Evolutionary conservation across 1,140 invertebrate species (phyloP).

Genomic region (Aphelinus certus): DNA sequence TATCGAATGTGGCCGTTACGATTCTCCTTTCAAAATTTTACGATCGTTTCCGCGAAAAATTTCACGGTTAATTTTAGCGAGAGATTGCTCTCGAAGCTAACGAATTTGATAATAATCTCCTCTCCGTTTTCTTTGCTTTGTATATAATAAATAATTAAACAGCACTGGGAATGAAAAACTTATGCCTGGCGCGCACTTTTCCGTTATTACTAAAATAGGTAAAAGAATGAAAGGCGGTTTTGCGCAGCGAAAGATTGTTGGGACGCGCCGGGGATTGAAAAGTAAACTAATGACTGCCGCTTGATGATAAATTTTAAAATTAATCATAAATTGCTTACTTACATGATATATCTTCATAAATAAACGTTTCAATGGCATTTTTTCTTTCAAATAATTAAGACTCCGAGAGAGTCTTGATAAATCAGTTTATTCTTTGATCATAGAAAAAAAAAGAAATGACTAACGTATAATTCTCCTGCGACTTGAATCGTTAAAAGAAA

Average conservation of each 20-base stretch:
- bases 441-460: too few species aligned
- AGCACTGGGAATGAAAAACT: neutral
- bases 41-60: neutral
- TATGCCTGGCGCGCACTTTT: neutral
- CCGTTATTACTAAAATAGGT: neutral
- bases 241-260: neutral
- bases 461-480: too few species aligned
- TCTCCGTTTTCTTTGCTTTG: too few species aligned
- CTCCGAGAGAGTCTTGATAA: too few species aligned
- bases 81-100: neutral
- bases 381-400: too few species aligned
- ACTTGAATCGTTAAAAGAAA: too few species aligned
- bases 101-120: too few species aligned
- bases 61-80: neutral
- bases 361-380: too few species aligned
- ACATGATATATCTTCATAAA: neutral
- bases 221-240: conserved; percentile 12
- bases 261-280: neutral
- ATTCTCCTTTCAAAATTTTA: too few species aligned
- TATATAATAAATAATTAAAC: too few species aligned
- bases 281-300: conserved; percentile 16
- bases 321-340: neutral
- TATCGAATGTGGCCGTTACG: too few species aligned
- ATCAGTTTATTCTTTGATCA: too few species aligned
- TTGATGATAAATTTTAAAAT: neutral